Evolutionary conservation across 35 echinoderm and acorn worm genomes (phyloP).

Genomic region (Holothuria glaberrima): DNA sequence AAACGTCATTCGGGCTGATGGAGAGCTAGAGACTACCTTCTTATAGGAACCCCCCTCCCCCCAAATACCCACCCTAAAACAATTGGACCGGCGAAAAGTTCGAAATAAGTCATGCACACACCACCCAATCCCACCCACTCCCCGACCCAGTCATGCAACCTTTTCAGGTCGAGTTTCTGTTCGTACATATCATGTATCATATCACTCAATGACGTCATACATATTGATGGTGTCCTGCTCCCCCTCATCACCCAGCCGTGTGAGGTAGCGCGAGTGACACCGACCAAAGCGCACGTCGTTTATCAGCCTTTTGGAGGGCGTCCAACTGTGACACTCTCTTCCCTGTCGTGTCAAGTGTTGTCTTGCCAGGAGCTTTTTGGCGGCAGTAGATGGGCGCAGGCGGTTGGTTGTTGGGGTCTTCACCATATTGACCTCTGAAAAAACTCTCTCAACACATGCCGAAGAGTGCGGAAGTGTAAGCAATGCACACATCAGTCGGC

Average conservation of each 20-base stretch:
- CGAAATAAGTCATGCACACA: background rate
- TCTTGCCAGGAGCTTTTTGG: conserved; percentile 31
- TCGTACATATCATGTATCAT: background rate
- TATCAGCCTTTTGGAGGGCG: background rate
- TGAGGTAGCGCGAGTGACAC: background rate
- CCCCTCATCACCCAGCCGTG: background rate
- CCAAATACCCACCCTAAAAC: too few relatives aligned
- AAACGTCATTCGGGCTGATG: too few relatives aligned
- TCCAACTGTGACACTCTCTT: conserved; percentile 18
- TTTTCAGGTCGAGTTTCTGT: background rate
- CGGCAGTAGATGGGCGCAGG: conserved; percentile 10
- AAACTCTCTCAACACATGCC: too few relatives aligned
- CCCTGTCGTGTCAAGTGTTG: background rate
- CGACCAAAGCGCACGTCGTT: background rate
- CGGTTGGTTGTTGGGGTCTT: conserved; percentile 29
- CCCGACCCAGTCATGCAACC: background rate
- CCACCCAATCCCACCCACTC: too few relatives aligned
- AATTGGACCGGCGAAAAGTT: background rate
- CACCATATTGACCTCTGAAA: conserved; percentile 45
- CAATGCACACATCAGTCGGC: conserved; percentile 33
- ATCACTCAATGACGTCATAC: background rate
- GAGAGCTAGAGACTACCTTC: too few relatives aligned
- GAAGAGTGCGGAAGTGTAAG: conserved; percentile 42
- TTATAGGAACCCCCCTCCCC: too few relatives aligned
- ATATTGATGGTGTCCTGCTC: background rate